These are phyloP conservation scores for Oxystoma pomonae DNA, from an alignment of 2,888 invertebrate species.

Conservation along the genomic window DNA sequence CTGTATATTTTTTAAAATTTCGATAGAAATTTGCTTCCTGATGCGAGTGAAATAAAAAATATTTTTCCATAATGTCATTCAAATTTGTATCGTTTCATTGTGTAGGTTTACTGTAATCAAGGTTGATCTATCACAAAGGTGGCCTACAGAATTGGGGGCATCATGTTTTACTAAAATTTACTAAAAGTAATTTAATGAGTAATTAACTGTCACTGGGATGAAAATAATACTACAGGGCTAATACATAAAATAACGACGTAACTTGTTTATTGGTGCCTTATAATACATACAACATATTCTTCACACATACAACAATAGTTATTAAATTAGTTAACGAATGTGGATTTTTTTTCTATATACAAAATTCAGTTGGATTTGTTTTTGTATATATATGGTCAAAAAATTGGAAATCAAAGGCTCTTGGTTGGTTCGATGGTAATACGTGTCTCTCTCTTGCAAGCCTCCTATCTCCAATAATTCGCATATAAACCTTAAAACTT, in stretches of 20 bases:
- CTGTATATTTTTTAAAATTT: too few relatives aligned
- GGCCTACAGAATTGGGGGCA: too few relatives aligned
- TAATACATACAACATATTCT: conserved; percentile 48
- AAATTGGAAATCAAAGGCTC: conserved; percentile 42
- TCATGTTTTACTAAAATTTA: too few relatives aligned
- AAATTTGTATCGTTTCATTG: too few relatives aligned
- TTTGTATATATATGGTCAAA: conserved; percentile 19
- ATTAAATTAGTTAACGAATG: conserved; percentile 14
- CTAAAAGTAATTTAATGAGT: too few relatives aligned
- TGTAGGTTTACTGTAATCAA: too few relatives aligned
- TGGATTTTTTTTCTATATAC: neutral
- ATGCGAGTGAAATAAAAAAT: too few relatives aligned
- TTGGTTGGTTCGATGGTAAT: conserved; percentile 42
- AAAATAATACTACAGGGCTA: neutral
- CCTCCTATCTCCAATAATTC: conserved; percentile 36
- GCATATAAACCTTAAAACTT: conserved; percentile 21
- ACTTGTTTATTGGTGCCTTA: conserved; percentile 54
- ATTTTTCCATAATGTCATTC: too few relatives aligned
- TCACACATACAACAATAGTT: conserved; percentile 43
- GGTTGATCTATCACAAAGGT: too few relatives aligned
- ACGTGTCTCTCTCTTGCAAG: conserved; percentile 47
- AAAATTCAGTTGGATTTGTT: conserved; percentile 20
- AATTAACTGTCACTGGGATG: too few relatives aligned
- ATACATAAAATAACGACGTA: conserved; percentile 52
- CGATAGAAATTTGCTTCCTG: too few relatives aligned